Base-by-base conservation (phyloP, 35 echinoderm and acorn worm species). In the Lytechinus pictus region DNA sequence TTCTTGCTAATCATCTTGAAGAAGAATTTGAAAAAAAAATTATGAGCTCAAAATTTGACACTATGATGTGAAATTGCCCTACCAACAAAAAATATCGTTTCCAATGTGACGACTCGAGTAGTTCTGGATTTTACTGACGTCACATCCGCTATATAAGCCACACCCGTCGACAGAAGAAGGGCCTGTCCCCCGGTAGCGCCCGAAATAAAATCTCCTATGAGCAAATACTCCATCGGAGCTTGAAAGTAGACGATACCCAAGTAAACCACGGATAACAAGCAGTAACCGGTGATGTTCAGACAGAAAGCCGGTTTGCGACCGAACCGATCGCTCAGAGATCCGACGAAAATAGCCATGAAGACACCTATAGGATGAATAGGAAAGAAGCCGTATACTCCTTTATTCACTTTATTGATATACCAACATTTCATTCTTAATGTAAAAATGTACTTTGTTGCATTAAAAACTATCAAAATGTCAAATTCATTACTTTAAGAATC, bases 91-190 rank as follows among this genome's bases (percentile, higher is more conserved):
- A 54, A 44, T 19, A 90, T 54, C 24, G 88, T 90, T 8, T 90
- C 88, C 10, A 90, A 44, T 5, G 52, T 16, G 10, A 90, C 24
- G 28, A 90, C 24, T 44, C 88, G n/a, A 14, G 52, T 14, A 5
- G 88, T 90, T 6, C 88, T 19, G 11, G 88, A 90, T 8, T 90
- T 90, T 29, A 14, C 88, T 90, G 88, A 90, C 29, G 88, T 90
- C 88, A 90, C 88, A 90, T 90, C 88, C 27, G 88, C 14, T 6
- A 90, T 33, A 27, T 90, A 90, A 12, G 88, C 88, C 16, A 44
- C 88, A 14, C 29, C 88, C 3, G 88, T 90, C 16, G 88, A 90
- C 88, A 90, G 52, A 52, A 90, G 28, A 4, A 90, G 24, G 88
- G 88, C 88, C 5, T 44, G 28, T 13, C 29, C 28, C 7, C 88